Evolutionary conservation across 2,113 vertebrate species (phyloP).

Genomic region (Tenebrosternarchus preto): DNA sequence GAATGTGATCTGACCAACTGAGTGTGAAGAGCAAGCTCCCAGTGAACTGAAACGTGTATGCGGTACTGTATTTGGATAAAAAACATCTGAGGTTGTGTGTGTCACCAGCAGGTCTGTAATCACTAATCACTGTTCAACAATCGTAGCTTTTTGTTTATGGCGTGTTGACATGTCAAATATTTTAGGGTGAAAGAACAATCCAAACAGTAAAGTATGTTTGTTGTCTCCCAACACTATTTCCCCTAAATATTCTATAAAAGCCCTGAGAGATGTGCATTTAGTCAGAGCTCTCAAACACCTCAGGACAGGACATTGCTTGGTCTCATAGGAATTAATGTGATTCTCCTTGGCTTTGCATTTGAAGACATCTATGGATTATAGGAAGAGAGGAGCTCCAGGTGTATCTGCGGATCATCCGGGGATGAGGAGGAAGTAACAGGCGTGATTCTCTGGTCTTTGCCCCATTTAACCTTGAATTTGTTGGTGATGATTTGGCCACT

Average conservation of each 20-base stretch:
- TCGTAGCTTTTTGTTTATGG: slow-evolving; percentile 65
- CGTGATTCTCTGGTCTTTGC: background rate
- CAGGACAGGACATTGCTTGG: background rate
- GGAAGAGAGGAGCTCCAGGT: background rate
- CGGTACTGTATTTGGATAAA: slow-evolving; percentile 30
- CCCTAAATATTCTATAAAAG: slow-evolving; percentile 77
- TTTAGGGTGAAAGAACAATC: slow-evolving; percentile 71
- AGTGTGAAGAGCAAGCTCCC: background rate
- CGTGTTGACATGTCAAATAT: slow-evolving; percentile 79
- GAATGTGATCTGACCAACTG: too few species aligned
- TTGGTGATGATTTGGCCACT: background rate
- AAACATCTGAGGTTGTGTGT: slow-evolving; percentile 35
- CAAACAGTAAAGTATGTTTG: slow-evolving; percentile 64
- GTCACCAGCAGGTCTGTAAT: slow-evolving; percentile 30
- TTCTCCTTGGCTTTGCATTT: background rate
- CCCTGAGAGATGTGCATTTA: slow-evolving; percentile 54
- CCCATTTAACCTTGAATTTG: background rate
- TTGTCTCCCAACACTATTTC: slow-evolving; percentile 74
- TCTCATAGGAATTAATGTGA: background rate
- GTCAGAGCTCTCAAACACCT: slow-evolving; percentile 3
- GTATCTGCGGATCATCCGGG: background rate
- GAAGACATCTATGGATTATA: background rate
- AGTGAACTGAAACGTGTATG: background rate
- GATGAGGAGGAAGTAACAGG: background rate
- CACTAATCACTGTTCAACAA: slow-evolving; percentile 40